phyloP scores from a whole-genome alignment of 2,888 invertebrate genomes.

The Odontothrips loti region DNA sequence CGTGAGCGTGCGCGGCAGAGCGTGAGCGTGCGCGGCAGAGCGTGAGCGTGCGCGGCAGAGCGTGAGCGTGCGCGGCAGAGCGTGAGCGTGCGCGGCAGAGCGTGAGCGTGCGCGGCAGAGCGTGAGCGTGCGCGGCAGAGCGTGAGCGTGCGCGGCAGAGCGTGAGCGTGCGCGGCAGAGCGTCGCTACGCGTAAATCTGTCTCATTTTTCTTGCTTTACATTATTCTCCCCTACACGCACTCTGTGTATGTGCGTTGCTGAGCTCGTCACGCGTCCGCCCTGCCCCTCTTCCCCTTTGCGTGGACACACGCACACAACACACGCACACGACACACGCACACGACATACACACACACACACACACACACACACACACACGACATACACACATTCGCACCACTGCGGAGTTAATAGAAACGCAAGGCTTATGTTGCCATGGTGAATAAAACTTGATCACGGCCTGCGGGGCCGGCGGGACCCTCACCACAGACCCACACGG shows the following conservation, averaged over 20 bases:
- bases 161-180: neutral
- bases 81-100: neutral
- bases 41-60: neutral
- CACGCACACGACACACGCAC: too few relatives aligned
- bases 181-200: neutral
- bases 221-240: neutral
- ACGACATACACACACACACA: too few relatives aligned
- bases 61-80: neutral
- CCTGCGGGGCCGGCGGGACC: neutral
- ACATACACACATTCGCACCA: too few relatives aligned
- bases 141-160: neutral
- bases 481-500: neutral
- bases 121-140: neutral
- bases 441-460: neutral
- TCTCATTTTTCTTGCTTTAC: constrained; percentile 21
- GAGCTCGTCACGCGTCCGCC: too few relatives aligned
- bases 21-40: too few relatives aligned
- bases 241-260: too few relatives aligned
- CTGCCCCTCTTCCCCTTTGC: too few relatives aligned
- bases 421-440: neutral
- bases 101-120: neutral
- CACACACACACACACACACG: too few relatives aligned
- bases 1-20: neutral
- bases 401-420: neutral
- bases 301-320: too few relatives aligned